These are phyloP conservation scores for Prochilodus magdalenae DNA, from an alignment of 2,113 vertebrate genomes.

Conservation along the genomic window DNA sequence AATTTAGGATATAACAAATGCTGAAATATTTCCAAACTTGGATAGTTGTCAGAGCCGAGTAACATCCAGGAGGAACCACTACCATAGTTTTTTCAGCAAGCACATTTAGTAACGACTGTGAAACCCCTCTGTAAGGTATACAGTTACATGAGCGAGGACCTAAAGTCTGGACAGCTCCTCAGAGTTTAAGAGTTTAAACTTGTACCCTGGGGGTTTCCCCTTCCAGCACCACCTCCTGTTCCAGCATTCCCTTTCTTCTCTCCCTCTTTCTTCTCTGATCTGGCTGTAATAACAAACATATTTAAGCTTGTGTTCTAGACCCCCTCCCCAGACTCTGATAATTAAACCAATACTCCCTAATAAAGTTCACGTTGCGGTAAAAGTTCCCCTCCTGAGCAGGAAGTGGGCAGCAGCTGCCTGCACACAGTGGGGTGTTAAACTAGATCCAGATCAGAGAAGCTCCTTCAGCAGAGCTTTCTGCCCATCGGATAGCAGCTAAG, in stretches of 20 bases:
- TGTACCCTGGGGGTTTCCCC: not conserved
- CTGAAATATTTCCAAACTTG: too few relatives aligned
- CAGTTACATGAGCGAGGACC: too few relatives aligned
- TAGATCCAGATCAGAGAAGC: not conserved
- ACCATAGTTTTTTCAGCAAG: too few relatives aligned
- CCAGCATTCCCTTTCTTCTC: conserved; percentile 9
- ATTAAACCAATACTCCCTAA: conserved; percentile 51
- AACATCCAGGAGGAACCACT: too few relatives aligned
- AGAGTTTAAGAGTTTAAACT: not conserved
- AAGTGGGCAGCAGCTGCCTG: not conserved
- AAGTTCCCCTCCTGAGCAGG: conserved; percentile 29
- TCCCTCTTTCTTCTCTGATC: conserved; percentile 36
- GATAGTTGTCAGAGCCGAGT: too few relatives aligned
- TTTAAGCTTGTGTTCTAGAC: conserved; percentile 54
- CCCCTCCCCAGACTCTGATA: conserved; percentile 59
- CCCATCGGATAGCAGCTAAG: too few relatives aligned
- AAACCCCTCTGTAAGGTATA: too few relatives aligned
- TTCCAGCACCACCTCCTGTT: not conserved
- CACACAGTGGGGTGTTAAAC: conserved; percentile 23
- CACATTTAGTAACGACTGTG: too few relatives aligned
- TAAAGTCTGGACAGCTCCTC: not conserved
- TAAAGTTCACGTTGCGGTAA: conserved; percentile 57
- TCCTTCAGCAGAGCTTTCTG: too few relatives aligned
- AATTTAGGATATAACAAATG: too few relatives aligned
- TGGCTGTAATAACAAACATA: conserved; percentile 55